Evolutionary conservation across 1,140 invertebrate species (phyloP).

Genomic region (Drosophila trapezifrons): DNA sequence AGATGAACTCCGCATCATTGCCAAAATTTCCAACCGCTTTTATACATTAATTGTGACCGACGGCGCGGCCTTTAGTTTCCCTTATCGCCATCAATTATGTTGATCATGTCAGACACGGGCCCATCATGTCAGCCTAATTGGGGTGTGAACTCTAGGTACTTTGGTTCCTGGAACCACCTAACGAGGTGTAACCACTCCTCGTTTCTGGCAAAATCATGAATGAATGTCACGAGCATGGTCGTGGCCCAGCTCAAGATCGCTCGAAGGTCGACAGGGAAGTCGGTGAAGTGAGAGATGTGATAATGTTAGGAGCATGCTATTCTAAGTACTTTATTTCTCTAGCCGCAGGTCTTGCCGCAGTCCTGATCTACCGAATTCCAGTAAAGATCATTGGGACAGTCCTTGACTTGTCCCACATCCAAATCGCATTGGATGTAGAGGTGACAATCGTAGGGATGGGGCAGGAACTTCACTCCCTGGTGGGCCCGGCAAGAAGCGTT

Average conservation of each 20-base stretch:
- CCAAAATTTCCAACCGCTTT: constrained; percentile 56
- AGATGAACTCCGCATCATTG: constrained; percentile 64
- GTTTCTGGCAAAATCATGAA: constrained; percentile 46
- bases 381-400: constrained; percentile 41
- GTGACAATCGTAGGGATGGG: constrained; percentile 65
- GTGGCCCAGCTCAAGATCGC: constrained; percentile 18
- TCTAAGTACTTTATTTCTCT: constrained; percentile 22
- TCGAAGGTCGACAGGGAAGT: neutral
- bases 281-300: neutral
- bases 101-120: constrained; percentile 55
- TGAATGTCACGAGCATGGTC: constrained; percentile 51
- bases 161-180: constrained; percentile 60
- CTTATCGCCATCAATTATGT: constrained; percentile 48
- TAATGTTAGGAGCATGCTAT: constrained; percentile 24
- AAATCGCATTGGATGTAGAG: constrained; percentile 56
- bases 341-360: constrained; percentile 50
- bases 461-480: constrained; percentile 40
- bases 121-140: constrained; percentile 62
- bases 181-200: constrained; percentile 47
- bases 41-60: constrained; percentile 44
- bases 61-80: neutral
- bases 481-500: constrained; percentile 45
- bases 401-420: constrained; percentile 18
- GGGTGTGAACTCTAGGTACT: constrained; percentile 34
- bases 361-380: constrained; percentile 44